Evolutionary conservation across 2,888 invertebrate genomes (phyloP), one percentile per base, ranked within the genome.

Genomic region (Hypolimnas misippus): DNA sequence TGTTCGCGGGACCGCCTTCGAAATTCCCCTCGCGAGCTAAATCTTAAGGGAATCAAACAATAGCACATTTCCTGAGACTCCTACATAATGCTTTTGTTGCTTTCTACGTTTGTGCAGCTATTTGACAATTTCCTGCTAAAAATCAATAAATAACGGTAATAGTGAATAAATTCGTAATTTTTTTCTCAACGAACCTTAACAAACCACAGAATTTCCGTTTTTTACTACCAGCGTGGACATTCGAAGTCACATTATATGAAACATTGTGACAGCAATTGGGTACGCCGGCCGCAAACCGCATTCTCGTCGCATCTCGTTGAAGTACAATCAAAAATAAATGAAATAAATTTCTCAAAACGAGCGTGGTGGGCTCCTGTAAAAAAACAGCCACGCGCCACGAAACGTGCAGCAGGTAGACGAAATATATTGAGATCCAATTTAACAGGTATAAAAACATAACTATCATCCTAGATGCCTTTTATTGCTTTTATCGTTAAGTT

Each of bases 11-110:
- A 62, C 69, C 63, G 64, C 57, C 72, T 53, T 57, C 62, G 77
- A 76, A 77, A 81, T 77, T 76, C 73, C 78, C 81, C 77, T 72
- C 77, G 79, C 77, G 72, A 67, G 67, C 71, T 70, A 67, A 76
- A 70, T 78, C 76, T 74, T 77, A 77, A 78, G 76, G 80, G 77
- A 79, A 70, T 71, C 70, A 73, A 78, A 89, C 87, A 89, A 88
- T 84, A 77, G 74, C 64, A 67, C 76, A 81, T 79, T 77, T 82
- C 77, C 75, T 73, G 73, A 79, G 79, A 79, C 81, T 77, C 76
- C 79, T 84, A 79, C 71, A 78, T 40, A 21, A 21, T 81, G 77
- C 73, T 76, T 76, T 83, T 75, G 81, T 89, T 87, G 86, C 81
- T 73, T 84, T 84, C 82, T 83, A 78, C 81, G 76, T 76, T 76